Percentiles rank a stretch among this genome's conserved stretches.
Evolutionary conservation across 2,113 vertebrate species (phyloP).

Genomic region (Cyphomyrus plagiostoma): DNA sequence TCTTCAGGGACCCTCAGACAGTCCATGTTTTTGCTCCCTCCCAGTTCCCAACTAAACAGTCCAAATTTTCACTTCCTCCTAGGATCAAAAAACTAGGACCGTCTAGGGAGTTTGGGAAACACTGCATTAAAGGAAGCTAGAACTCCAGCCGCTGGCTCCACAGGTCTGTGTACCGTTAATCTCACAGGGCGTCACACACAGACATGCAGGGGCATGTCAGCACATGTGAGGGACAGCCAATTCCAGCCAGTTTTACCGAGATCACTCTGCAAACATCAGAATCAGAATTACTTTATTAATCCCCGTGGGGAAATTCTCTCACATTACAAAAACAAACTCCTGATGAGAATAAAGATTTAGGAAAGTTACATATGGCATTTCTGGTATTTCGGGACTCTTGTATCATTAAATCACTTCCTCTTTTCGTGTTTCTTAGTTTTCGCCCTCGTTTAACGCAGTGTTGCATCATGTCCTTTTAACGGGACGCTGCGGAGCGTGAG

Average conservation of each 20-base stretch:
- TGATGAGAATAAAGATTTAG: too few relatives aligned
- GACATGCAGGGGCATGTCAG: neutral
- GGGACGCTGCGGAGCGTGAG: neutral
- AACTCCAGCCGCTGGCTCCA: neutral
- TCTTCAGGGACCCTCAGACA: neutral
- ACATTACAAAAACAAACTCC: too few relatives aligned
- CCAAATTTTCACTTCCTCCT: neutral
- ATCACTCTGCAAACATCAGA: neutral
- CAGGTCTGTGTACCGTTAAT: neutral
- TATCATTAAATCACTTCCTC: neutral
- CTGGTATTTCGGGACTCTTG: neutral
- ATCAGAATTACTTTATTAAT: too few relatives aligned
- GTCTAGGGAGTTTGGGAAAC: neutral
- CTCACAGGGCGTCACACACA: neutral
- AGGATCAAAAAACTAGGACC: neutral
- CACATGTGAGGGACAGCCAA: neutral
- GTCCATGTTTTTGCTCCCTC: neutral
- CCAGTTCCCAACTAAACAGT: neutral
- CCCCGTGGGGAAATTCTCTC: too few relatives aligned
- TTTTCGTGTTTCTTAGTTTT: neutral
- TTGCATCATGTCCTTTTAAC: neutral
- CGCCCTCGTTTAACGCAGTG: neutral
- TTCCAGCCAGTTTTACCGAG: neutral
- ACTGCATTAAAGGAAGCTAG: neutral
- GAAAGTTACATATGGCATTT: neutral